Percentiles rank a stretch among this genome's conserved stretches.
Evolutionary conservation across 35 echinoderm and acorn worm species (phyloP).

Genomic region (Eucidaris tribuloides): DNA sequence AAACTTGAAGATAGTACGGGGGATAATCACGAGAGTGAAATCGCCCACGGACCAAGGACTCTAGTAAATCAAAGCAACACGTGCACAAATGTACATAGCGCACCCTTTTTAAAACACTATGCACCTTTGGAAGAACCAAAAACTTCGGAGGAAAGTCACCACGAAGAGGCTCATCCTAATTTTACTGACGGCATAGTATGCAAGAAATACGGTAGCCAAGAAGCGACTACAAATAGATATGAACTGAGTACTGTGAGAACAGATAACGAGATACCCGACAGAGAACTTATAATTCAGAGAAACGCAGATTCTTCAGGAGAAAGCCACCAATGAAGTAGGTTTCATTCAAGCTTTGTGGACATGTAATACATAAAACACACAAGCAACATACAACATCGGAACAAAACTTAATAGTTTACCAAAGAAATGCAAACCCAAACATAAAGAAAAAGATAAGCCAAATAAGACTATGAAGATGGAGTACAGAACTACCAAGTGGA

Average conservation of each 20-base stretch:
- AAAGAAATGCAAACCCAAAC: background rate
- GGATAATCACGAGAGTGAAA: background rate
- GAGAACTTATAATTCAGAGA: background rate
- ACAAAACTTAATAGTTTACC: background rate
- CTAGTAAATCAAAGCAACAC: background rate
- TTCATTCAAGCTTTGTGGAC: background rate
- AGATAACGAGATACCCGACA: too few species aligned
- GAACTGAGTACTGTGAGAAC: background rate
- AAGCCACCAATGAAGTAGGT: background rate
- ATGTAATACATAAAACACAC: background rate
- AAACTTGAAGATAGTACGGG: conserved; percentile 17
- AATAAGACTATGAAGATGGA: too few species aligned
- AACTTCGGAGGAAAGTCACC: background rate
- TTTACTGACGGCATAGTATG: background rate
- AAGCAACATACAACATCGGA: too few species aligned
- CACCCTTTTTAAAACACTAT: background rate
- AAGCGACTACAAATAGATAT: background rate
- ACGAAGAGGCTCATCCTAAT: background rate
- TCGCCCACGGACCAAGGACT: background rate
- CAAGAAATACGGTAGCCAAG: background rate
- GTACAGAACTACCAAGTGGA: too few species aligned
- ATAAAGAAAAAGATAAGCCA: too few species aligned
- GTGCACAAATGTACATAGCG: conserved; percentile 13
- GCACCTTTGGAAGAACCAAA: background rate
- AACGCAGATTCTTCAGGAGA: background rate